Conservation (phyloP, 1,140 invertebrate genomes). For the Phymastichus coffea region DNA sequence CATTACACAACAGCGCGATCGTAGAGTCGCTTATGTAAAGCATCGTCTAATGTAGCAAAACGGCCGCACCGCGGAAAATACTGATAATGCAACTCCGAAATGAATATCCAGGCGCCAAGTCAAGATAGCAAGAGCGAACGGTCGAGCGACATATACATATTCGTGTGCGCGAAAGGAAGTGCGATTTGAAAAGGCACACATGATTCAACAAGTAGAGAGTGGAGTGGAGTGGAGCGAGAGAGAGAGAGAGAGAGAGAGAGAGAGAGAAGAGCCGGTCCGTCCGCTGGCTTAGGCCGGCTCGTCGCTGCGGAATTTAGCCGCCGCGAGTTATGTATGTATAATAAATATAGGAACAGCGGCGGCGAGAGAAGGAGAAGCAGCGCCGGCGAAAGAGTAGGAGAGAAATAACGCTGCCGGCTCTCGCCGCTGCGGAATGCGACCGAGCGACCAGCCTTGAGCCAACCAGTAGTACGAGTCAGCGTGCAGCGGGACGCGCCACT, state of each 20-base stretch:
- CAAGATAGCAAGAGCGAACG: too few species aligned
- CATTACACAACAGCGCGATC: too few species aligned
- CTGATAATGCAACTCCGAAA: too few species aligned
- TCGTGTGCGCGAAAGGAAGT: too few species aligned
- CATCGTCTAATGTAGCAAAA: too few species aligned
- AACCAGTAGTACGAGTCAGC: conserved; percentile 42
- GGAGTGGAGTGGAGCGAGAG: conserved; percentile 33
- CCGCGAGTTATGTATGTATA: conserved; percentile 6
- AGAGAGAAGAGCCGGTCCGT: too few species aligned
- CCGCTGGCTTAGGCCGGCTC: too few species aligned
- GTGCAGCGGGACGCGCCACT: conserved; percentile 26
- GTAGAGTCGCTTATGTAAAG: too few species aligned
- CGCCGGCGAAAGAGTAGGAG: conserved; percentile 20
- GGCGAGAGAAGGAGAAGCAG: background rate
- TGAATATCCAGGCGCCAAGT: too few species aligned
- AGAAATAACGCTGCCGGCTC: conserved; percentile 33
- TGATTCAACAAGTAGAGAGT: conserved; percentile 37
- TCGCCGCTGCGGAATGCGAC: conserved; percentile 42
- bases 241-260: too few species aligned
- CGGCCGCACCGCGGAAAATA: too few species aligned
- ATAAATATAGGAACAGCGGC: conserved; percentile 2
- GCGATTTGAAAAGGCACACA: conserved; percentile 25
- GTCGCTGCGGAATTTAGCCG: conserved; percentile 7
- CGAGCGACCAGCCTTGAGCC: conserved; percentile 43
- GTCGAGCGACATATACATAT: too few species aligned